These are phyloP conservation scores for Petaurus breviceps DNA, from an alignment of 2,113 vertebrate species.

Conservation along the genomic window DNA sequence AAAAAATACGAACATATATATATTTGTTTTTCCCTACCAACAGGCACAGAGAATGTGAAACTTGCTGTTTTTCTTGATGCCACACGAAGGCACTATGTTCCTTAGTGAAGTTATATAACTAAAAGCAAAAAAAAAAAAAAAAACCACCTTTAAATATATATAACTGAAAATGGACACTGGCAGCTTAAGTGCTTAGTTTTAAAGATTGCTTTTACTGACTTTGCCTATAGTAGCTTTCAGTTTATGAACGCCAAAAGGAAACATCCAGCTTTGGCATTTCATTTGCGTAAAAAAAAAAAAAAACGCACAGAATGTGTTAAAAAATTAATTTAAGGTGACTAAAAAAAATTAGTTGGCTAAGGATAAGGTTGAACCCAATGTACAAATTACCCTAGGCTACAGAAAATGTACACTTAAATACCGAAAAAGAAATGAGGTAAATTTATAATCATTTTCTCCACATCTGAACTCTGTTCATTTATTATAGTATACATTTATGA, in stretches of 20 bases:
- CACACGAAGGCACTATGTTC: not conserved
- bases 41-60: not conserved
- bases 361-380: not conserved
- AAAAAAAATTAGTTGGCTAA: not conserved
- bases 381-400: too few species aligned
- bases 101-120: not conserved
- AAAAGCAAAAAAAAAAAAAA: not conserved
- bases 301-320: not conserved
- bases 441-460: accelerated
- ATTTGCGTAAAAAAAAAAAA: not conserved
- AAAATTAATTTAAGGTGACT: not conserved
- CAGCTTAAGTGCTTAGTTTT: not conserved
- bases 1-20: not conserved
- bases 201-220: not conserved
- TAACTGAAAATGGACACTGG: not conserved
- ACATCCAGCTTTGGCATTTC: not conserved
- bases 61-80: not conserved
- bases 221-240: not conserved
- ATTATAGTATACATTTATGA: not conserved
- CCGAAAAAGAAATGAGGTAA: not conserved
- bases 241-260: not conserved
- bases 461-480: not conserved
- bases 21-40: not conserved
- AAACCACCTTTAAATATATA: too few species aligned
- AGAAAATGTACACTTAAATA: not conserved